Conservation (phyloP, 2,113 vertebrate species). For the Ardeotis arabs region DNA sequence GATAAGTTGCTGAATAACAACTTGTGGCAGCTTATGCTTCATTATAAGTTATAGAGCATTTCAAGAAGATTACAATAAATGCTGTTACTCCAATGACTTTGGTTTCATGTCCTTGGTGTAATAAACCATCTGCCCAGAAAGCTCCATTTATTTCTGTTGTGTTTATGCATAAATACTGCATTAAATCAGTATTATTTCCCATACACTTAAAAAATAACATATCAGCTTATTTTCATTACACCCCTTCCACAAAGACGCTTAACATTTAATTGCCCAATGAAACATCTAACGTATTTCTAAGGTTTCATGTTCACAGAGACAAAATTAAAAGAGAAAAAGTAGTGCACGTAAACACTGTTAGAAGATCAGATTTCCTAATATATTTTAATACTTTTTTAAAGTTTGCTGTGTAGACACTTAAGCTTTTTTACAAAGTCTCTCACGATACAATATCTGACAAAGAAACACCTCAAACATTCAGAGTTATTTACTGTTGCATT, state of each 20-base stretch:
- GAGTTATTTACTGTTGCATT: background rate
- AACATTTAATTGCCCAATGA: background rate
- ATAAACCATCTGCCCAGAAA: constrained; percentile 33
- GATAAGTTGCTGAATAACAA: background rate
- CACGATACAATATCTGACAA: background rate
- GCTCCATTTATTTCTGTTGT: constrained; percentile 21
- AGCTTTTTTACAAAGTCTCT: background rate
- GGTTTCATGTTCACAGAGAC: background rate
- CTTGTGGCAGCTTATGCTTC: background rate
- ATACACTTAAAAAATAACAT: background rate
- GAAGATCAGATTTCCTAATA: background rate
- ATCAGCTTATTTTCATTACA: background rate
- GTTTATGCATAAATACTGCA: background rate
- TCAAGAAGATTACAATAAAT: background rate
- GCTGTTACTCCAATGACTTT: background rate
- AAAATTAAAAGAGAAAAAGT: background rate
- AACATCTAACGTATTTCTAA: background rate
- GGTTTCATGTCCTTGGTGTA: background rate
- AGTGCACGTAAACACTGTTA: background rate
- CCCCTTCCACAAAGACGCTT: background rate
- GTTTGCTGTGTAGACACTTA: background rate
- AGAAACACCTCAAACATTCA: background rate
- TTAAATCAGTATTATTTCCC: constrained; percentile 4
- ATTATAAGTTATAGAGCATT: background rate
- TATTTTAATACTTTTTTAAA: background rate